Evolutionary conservation across 2,113 vertebrate genomes (phyloP), one percentile per base, ranked within the genome.

Genomic region (Amia ocellicauda): DNA sequence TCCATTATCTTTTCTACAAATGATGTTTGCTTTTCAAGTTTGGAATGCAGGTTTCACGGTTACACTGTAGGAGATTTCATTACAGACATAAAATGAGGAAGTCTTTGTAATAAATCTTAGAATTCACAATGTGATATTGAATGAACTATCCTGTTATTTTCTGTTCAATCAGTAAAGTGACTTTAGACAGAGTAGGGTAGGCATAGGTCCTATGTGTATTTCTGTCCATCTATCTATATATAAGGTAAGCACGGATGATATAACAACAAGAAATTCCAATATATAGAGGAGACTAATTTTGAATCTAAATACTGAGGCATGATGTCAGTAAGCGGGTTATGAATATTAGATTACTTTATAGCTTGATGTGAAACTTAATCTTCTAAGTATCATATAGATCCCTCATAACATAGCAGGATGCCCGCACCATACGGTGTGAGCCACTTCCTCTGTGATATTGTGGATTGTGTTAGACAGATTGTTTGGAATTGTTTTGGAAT

Each of bases 271-370:
- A 66, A 60, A 43, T 51, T 66, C 52, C 63, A 71, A 70, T 52
- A 64, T 60, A n/a, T 73, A 70, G 65, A 78, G 75, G 56, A 64
- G 66, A 31, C 20, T 66, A 72, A 79, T 77, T 78, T 52, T 69
- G 49, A 76, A 80, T 76, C 62, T 65, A 72, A n/a, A n/a, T 72
- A 68, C 69, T 13, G 4, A 67, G 28, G 64, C 58, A 69, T 78
- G 74, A 74, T 80, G 75, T 77, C 70, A 72, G 63, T 81, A 78
- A 83, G 75, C 58, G 36, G 72, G 80, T 84, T 82, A 63, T 60
- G 67, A 75, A 79, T 80, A 83, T 84, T 72, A 71, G 76, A 83
- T 80, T 81, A 82, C 68, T 81, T 66, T 72, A 58, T 67, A 42
- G 63, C 74, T 65, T 71, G 72, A 69, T 67, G 58, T 76, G 77